phyloP scores from a whole-genome alignment of 2,797 vertebrate species.

The Rhabdophis nuchalis region DNA sequence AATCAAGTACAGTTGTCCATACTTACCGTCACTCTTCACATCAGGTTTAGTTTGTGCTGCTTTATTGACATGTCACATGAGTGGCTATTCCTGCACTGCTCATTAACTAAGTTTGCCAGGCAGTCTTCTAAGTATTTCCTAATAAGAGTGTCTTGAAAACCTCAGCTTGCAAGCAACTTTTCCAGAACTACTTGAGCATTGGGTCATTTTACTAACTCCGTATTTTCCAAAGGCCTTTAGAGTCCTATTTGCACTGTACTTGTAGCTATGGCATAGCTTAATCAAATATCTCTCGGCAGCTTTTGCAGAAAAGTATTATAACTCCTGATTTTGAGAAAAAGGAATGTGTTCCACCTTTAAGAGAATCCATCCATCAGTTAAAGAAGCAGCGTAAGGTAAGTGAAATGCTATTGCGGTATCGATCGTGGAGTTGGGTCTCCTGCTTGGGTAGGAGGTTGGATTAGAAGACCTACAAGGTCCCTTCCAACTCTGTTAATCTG shows the following conservation, averaged over 20 bases:
- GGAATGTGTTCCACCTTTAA: constrained; percentile 82
- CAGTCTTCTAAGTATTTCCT: neutral
- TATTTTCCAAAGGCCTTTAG: neutral
- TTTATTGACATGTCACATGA: neutral
- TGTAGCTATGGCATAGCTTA: neutral
- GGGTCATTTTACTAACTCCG: neutral
- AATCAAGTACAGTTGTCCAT: neutral
- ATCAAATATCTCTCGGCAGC: constrained; percentile 65
- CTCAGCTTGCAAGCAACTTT: neutral
- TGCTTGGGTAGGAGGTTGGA: too few species aligned
- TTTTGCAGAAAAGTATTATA: constrained; percentile 87
- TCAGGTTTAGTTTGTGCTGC: neutral
- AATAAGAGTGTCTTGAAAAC: neutral
- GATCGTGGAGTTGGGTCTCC: too few species aligned
- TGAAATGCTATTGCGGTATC: neutral
- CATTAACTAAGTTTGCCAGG: neutral
- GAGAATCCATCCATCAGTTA: constrained; percentile 77
- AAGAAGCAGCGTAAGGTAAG: constrained; percentile 86
- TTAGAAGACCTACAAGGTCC: too few species aligned
- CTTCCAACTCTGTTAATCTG: too few species aligned
- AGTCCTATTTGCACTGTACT: neutral
- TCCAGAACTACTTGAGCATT: neutral
- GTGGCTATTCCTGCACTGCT: neutral
- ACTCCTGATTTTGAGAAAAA: constrained; percentile 91
- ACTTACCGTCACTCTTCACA: neutral